These are phyloP conservation scores for Lasioglossum villosulum DNA, from an alignment of 2,888 invertebrate species.

Conservation along the genomic window DNA sequence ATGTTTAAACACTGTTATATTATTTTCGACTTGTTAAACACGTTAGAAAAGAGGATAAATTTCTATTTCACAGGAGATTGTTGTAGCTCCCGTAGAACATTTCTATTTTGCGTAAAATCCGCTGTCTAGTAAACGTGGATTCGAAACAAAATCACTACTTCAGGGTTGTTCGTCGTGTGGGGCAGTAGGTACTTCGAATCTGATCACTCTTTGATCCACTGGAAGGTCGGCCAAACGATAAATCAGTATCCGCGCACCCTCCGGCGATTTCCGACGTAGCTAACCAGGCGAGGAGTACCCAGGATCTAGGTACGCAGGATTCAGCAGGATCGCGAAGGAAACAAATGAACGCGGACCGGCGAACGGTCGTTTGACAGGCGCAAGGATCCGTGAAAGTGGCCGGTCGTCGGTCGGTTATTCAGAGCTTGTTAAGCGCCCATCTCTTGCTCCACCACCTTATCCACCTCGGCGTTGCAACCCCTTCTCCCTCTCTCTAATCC, in stretches of 20 bases:
- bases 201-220: background rate
- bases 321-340: constrained; percentile 30
- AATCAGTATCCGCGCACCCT: background rate
- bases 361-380: constrained; percentile 60
- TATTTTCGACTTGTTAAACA: no score
- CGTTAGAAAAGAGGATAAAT: no score
- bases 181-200: background rate
- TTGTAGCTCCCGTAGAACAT: no score
- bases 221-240: background rate
- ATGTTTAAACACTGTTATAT: no score
- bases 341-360: constrained; percentile 39
- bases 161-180: background rate
- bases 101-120: no score
- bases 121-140: background rate
- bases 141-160: background rate
- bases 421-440: constrained; percentile 74
- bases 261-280: background rate
- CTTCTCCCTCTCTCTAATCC: constrained; percentile 18
- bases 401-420: constrained; percentile 77
- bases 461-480: constrained; percentile 9
- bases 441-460: constrained; percentile 36
- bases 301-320: background rate
- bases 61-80: no score
- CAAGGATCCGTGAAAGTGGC: constrained; percentile 73
- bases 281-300: background rate